Percentiles rank a stretch among this genome's conserved stretches.
These are phyloP conservation scores for Deladenus siricidicola DNA, from an alignment of 2,888 invertebrate genomes.

Conservation along the genomic window DNA sequence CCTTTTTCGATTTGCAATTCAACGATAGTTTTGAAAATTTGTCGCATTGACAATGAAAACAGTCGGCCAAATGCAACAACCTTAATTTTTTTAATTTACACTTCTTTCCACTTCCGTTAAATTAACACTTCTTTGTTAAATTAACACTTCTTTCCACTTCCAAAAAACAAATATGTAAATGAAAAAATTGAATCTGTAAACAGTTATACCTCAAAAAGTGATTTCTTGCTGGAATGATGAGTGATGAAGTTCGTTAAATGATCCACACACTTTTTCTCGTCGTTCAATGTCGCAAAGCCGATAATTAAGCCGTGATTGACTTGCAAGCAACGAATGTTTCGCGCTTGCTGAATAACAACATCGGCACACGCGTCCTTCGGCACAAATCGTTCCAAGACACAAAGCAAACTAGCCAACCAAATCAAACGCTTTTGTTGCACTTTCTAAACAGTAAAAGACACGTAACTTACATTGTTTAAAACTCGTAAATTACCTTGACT, in stretches of 20 bases:
- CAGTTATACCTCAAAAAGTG: slow-evolving; percentile 2
- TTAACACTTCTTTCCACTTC: too few species aligned
- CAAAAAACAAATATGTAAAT: too few species aligned
- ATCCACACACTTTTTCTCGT: slow-evolving; percentile 1
- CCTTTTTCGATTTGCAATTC: slow-evolving; percentile 8
- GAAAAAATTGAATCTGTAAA: too few species aligned
- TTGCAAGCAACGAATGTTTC: slow-evolving; percentile 19
- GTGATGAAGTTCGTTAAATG: slow-evolving; percentile 8
- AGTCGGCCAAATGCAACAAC: slow-evolving; percentile 10
- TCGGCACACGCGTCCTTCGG: neutral
- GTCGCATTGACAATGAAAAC: slow-evolving; percentile 1
- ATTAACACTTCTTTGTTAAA: too few species aligned
- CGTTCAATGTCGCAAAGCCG: slow-evolving; percentile 7
- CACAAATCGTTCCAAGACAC: slow-evolving; percentile 15
- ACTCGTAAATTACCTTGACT: slow-evolving; percentile 2
- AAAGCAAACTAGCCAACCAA: slow-evolving; percentile 17
- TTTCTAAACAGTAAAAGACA: slow-evolving; percentile 7
- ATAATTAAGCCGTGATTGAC: slow-evolving; percentile 12
- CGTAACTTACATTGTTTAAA: neutral
- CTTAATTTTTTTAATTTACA: too few species aligned
- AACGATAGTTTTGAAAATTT: slow-evolving; percentile 4
- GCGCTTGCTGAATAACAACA: slow-evolving; percentile 3
- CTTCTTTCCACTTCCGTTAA: too few species aligned
- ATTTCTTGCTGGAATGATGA: slow-evolving; percentile 13
- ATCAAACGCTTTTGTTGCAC: slow-evolving; percentile 7